Percentiles rank a stretch among this genome's conserved stretches.
Conservation (phyloP, 2,888 invertebrate genomes). For the Oscheius sp. region DNA sequence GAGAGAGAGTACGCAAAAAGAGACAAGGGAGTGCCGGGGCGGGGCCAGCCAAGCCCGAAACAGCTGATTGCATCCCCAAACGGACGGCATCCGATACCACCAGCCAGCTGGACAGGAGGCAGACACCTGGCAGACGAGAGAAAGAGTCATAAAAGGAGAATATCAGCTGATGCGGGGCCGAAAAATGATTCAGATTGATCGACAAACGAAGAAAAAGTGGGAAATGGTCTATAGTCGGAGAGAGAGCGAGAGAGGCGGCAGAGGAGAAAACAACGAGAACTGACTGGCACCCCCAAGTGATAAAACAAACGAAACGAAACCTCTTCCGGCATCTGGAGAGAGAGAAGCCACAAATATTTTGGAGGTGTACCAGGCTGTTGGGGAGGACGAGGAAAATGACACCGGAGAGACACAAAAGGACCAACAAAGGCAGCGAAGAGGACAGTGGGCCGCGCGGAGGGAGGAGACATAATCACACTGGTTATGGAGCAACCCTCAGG, state of each 20-base stretch:
- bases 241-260: background rate
- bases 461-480: slow-evolving; percentile 16
- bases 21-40: slow-evolving; percentile 29
- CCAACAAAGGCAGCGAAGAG: background rate
- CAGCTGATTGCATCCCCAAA: slow-evolving; percentile 34
- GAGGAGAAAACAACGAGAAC: too few species aligned
- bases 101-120: background rate
- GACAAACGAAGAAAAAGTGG: background rate
- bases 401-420: background rate
- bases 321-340: background rate
- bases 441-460: background rate
- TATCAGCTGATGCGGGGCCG: background rate
- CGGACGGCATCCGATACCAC: background rate
- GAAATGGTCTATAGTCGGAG: slow-evolving; percentile 13
- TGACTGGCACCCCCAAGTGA: too few species aligned
- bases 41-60: slow-evolving; percentile 22
- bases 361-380: background rate
- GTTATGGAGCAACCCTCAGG: slow-evolving; percentile 1
- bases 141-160: slow-evolving; percentile 4
- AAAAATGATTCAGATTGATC: background rate
- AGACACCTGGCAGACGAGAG: slow-evolving; percentile 17
- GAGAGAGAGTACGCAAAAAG: background rate
- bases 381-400: background rate
- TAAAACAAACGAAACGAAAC: too few species aligned
- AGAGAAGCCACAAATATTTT: background rate